A percentile compares a stretch with the other conserved stretches of the same genome.
Conservation (phyloP, 2,113 vertebrate genomes). For the Polypterus senegalus region DNA sequence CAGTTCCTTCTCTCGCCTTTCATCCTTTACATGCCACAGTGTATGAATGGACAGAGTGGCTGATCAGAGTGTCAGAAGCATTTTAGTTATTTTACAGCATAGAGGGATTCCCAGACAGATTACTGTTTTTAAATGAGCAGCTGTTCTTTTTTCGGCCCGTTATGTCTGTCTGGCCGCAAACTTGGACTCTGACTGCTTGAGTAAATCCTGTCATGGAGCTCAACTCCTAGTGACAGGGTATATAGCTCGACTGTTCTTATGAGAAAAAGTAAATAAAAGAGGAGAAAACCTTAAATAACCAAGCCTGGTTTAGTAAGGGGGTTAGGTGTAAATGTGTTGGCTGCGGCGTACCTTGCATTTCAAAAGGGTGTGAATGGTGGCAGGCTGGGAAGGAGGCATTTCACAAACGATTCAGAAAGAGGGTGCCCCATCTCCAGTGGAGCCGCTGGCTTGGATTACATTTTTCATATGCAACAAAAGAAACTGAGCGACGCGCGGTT, state of each 20-base stretch:
- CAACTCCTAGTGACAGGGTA: conserved; percentile 13
- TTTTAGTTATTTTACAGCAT: conserved; percentile 29
- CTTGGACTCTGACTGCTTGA: conserved; percentile 21
- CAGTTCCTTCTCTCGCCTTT: conserved; percentile 4
- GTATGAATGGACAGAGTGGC: not conserved
- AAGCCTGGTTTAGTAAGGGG: not conserved
- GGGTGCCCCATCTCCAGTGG: too few relatives aligned
- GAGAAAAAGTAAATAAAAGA: too few relatives aligned
- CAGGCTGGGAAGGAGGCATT: too few relatives aligned
- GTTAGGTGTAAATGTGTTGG: conserved; percentile 2
- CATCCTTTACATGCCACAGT: not conserved
- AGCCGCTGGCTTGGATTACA: too few relatives aligned
- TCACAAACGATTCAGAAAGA: too few relatives aligned
- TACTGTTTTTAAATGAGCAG: conserved; percentile 35
- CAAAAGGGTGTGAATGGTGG: too few relatives aligned
- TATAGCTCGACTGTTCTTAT: conserved; percentile 4
- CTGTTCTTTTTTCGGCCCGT: conserved; percentile 31
- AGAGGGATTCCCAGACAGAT: conserved; percentile 30
- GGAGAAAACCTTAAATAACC: not conserved
- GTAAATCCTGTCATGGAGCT: conserved; percentile 21
- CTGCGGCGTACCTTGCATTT: too few relatives aligned
- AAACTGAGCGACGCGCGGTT: too few relatives aligned
- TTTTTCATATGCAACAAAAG: too few relatives aligned
- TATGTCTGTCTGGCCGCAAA: conserved; percentile 30
- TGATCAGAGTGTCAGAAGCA: not conserved